Evolutionary conservation across 2,888 invertebrate genomes (phyloP), one percentile per base, ranked within the genome.

Genomic region (Acronicta alni): DNA sequence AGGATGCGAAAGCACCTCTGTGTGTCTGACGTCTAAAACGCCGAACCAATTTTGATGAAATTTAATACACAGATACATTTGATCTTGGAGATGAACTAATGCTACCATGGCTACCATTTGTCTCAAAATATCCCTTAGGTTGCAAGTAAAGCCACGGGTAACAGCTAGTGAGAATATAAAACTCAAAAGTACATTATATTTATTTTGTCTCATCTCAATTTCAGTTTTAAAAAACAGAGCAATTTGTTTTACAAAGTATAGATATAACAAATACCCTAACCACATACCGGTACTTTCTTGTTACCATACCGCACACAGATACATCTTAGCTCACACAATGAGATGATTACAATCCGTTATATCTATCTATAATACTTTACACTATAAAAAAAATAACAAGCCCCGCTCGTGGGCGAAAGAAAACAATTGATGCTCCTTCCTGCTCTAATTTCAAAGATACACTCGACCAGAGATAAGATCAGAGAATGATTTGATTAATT

Each of bases 321-420:
- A 88, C 87, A 87, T 90, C 91, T 89, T 87, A 88, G 88, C 89
- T 88, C 89, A 92, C 90, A 93, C 93, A 93, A 94, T 92, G 87
- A 92, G 89, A 92, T 92, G 93, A 93, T 93, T 94, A 93, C 92
- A 92, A 92, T 92, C 92, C 92, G 91, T 90, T 93, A 92, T 92
- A 90, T 83, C 89, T 90, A 91, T 88, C 89, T 87, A 88, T 86
- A 85, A 81, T 76, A 82, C 79, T 79, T 81, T 80, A 82, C 76
- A 74, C 85, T 83, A 88, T 89, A 89, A 88, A 91, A 90, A 89
- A 84, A 88, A 88, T 84, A 86, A 86, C 87, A 86, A 74, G 83
- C 78, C 70, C 81, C 85, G 86, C 67, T 80, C 85, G 93, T 94
- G 93, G 93, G 94, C 93, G 94, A 92, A 86, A 83, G 89, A 92